Base-by-base conservation (phyloP, 2,113 vertebrate genomes). In the Mystacornis crossleyi region DNA sequence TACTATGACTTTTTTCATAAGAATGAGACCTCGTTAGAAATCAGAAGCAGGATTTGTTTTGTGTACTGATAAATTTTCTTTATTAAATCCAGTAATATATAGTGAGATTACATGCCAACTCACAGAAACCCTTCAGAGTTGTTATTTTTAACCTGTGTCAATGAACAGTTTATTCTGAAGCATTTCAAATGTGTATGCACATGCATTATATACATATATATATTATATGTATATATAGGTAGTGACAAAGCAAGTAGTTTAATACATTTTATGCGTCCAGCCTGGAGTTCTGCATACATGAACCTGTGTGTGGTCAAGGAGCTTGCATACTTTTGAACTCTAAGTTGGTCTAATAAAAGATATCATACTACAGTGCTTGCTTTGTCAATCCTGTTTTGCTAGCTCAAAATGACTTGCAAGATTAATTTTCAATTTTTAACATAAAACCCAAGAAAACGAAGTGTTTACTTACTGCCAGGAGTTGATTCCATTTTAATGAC, bases 381-480 rank as follows among this genome's bases (percentile, higher is more conserved):
- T 97, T 98, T 97, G 92, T 97, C 96, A 96, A 54, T 90, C 73
- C 84, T 95, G 78, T 86, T 96, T 97, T 96, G 89, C 81, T 95
- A 85, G 84, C 91, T 86, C 73, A 88, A 75, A 97, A 95, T 57
- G 62, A 77, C 90, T 94, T 74, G 96, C 75, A 95, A 95, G 95
- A 97, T 98, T 97, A 70, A n/a, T 96, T 98, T 97, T 94, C 65
- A 91, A 72, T 94, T 97, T 98, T 97, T 94, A 93, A 94, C 38
- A 16, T 97, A 96, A 97, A 98, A 92, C 64, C 26, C 31, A 55
- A 94, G 87, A 96, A 93, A 96, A 93, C 72, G 61, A 94, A 87
- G 57, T 95, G 61, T 93, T 97, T 98, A 83, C 79, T 96, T 95
- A 91, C 71, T 84, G 48, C 72, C 83, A 91, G 77, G 90, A 86